phyloP scores from a whole-genome alignment of 2,888 invertebrate species.

The Drosophila lacicola region DNA sequence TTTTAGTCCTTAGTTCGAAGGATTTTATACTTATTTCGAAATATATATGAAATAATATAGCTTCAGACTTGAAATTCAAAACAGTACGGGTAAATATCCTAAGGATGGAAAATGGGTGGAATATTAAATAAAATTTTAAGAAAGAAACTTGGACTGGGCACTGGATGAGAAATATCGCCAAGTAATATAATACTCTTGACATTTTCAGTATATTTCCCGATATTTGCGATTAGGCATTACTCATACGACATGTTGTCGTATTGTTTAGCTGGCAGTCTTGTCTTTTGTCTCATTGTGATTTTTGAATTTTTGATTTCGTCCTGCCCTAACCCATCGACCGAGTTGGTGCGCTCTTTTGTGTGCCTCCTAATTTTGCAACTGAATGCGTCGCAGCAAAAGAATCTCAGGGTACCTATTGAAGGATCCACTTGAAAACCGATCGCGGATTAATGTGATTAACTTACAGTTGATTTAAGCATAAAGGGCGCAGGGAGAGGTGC shows the following conservation, averaged over 20 bases:
- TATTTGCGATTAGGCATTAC: constrained; percentile 13
- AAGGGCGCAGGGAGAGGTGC: constrained; percentile 35
- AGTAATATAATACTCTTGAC: too few species aligned
- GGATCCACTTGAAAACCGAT: constrained; percentile 76
- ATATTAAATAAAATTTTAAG: too few species aligned
- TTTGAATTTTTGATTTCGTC: constrained; percentile 21
- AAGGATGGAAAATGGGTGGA: too few species aligned
- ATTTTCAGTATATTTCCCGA: too few species aligned
- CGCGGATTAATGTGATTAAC: constrained; percentile 82
- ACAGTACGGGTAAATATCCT: too few species aligned
- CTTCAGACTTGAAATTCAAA: too few species aligned
- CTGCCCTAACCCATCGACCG: constrained; percentile 15
- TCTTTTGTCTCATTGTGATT: neutral
- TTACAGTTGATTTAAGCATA: constrained; percentile 81
- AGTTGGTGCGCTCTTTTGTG: constrained; percentile 43
- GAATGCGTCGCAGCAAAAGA: constrained; percentile 57
- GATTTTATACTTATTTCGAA: too few species aligned
- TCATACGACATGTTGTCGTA: constrained; percentile 32
- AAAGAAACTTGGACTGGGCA: too few species aligned
- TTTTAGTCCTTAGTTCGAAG: too few species aligned
- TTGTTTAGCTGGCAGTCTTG: neutral
- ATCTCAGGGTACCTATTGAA: constrained; percentile 20
- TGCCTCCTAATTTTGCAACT: constrained; percentile 56
- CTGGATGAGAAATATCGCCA: too few species aligned
- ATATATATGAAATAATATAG: too few species aligned